Conservation (phyloP, 2,888 invertebrate species). For the Petrolisthes manimaculis region DNA sequence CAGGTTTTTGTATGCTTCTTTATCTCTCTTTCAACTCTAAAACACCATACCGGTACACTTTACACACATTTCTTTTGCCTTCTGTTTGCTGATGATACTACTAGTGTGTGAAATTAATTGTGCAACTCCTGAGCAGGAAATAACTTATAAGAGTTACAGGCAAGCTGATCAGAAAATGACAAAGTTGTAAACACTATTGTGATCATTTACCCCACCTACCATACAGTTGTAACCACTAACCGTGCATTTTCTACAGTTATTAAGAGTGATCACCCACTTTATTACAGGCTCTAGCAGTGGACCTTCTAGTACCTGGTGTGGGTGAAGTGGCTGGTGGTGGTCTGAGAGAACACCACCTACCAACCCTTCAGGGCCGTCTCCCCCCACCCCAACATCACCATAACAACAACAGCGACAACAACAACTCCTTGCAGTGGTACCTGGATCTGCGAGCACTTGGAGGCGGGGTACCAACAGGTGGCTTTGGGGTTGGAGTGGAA, state of each 20-base stretch:
- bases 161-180: no score
- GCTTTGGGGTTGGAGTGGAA: slow-evolving; percentile 97
- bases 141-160: no score
- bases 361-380: slow-evolving; percentile 76
- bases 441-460: slow-evolving; percentile 89
- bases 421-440: slow-evolving; percentile 83
- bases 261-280: neutral
- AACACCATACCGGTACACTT: no score
- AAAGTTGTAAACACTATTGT: neutral
- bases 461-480: slow-evolving; percentile 82
- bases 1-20: no score
- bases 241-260: neutral
- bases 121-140: no score
- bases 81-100: no score
- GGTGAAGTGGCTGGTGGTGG: slow-evolving; percentile 97
- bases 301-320: slow-evolving; percentile 87
- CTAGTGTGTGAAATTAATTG: no score
- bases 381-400: slow-evolving; percentile 58
- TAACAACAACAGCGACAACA: slow-evolving; percentile 36
- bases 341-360: slow-evolving; percentile 85
- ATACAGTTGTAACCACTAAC: neutral
- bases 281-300: slow-evolving; percentile 75
- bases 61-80: no score
- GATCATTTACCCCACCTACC: neutral
- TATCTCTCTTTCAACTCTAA: no score